These are phyloP conservation scores for Spisula subtruncata DNA, from an alignment of 2,888 invertebrate genomes.

Conservation along the genomic window DNA sequence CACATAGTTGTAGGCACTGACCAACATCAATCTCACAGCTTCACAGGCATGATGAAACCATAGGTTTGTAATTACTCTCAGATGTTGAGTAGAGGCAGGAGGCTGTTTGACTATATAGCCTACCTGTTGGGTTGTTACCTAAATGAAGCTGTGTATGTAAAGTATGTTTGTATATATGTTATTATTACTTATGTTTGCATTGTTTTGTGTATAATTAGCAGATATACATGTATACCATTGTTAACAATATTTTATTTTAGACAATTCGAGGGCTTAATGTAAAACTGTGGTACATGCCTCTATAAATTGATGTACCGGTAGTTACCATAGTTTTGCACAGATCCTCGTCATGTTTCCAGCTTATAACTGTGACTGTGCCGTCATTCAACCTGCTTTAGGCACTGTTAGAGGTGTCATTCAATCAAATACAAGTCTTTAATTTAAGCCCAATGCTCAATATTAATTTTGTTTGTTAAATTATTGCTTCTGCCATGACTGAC, in stretches of 20 bases:
- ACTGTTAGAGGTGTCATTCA: too few relatives aligned
- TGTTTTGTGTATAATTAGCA: neutral
- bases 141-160: neutral
- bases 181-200: neutral
- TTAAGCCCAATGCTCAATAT: too few relatives aligned
- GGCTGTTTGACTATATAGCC: too few relatives aligned
- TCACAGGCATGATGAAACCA: neutral
- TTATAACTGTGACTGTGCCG: neutral
- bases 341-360: neutral
- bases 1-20: neutral
- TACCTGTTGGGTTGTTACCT: slow-evolving; percentile 17
- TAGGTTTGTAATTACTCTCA: slow-evolving; percentile 15
- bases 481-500: too few relatives aligned
- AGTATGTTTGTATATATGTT: slow-evolving; percentile 18
- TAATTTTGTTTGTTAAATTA: too few relatives aligned
- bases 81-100: neutral
- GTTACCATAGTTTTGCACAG: too few relatives aligned
- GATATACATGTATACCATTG: neutral
- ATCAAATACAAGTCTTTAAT: too few relatives aligned
- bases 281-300: too few relatives aligned
- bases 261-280: too few relatives aligned
- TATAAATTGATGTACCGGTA: too few relatives aligned
- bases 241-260: slow-evolving; percentile 6
- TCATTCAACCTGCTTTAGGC: too few relatives aligned
- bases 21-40: neutral